Percentiles rank a stretch among this genome's conserved stretches.
phyloP scores from a whole-genome alignment of 1,140 invertebrate genomes.

The Danaus melanippus region DNA sequence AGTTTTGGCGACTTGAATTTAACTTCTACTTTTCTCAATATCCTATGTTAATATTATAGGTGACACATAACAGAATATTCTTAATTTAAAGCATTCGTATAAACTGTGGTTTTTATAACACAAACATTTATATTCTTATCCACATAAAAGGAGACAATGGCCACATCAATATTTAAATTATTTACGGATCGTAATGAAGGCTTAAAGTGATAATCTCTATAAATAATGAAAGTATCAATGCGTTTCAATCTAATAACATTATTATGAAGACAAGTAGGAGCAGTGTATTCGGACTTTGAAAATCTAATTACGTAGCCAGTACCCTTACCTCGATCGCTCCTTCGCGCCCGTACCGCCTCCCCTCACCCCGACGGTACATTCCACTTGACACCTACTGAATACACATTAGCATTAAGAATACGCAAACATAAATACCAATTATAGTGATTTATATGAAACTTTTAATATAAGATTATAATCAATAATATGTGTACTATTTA shows the following conservation, averaged over 20 bases:
- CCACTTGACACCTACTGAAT: slow-evolving; percentile 21
- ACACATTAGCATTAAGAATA: not conserved
- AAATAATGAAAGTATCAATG: slow-evolving; percentile 36
- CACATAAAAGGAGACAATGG: too few relatives aligned
- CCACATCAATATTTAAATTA: too few relatives aligned
- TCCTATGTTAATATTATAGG: too few relatives aligned
- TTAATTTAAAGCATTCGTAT: too few relatives aligned
- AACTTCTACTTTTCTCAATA: too few relatives aligned
- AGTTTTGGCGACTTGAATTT: too few relatives aligned
- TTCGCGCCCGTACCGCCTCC: slow-evolving; percentile 44
- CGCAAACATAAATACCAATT: not conserved
- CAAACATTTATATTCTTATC: too few relatives aligned
- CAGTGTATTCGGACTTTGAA: slow-evolving; percentile 74
- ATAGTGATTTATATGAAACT: too few relatives aligned
- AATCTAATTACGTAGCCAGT: slow-evolving; percentile 73
- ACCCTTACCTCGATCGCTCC: slow-evolving; percentile 68
- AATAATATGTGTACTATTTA: not conserved
- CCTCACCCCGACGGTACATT: slow-evolving; percentile 25
- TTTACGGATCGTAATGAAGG: too few relatives aligned
- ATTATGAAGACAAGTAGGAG: slow-evolving; percentile 72
- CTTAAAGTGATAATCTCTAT: too few relatives aligned
- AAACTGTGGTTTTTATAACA: too few relatives aligned
- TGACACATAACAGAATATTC: too few relatives aligned
- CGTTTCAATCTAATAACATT: slow-evolving; percentile 36
- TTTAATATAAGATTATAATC: slow-evolving; percentile 1